Conservation (phyloP, 2,888 invertebrate genomes). For the Agonopterix subpropinquella region DNA sequence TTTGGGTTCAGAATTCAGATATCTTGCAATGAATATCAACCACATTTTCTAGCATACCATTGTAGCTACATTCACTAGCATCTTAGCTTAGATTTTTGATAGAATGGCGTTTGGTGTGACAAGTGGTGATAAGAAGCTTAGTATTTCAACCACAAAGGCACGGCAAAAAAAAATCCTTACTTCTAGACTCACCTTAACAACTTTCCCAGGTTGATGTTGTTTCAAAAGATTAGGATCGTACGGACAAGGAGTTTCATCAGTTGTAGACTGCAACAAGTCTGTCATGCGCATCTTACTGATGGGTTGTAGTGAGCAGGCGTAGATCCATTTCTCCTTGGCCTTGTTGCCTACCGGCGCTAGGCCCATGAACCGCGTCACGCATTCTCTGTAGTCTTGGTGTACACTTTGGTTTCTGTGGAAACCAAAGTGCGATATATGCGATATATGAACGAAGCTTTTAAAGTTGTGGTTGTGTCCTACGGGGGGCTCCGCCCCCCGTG, state of each 20-base stretch:
- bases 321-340: constrained; percentile 92
- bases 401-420: constrained; percentile 85
- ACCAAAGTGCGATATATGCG: too few species aligned
- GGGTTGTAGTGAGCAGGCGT: constrained; percentile 92
- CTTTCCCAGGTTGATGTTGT: constrained; percentile 68
- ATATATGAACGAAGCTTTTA: too few species aligned
- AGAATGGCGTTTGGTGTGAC: too few species aligned
- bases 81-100: too few species aligned
- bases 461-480: too few species aligned
- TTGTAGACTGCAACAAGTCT: constrained; percentile 88
- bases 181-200: constrained; percentile 46
- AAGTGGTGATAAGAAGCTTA: too few species aligned
- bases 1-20: too few species aligned
- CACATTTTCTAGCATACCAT: too few species aligned
- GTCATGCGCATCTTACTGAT: constrained; percentile 84
- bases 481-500: too few species aligned
- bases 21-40: too few species aligned
- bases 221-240: constrained; percentile 74
- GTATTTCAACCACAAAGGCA: too few species aligned
- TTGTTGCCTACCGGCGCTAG: constrained; percentile 89
- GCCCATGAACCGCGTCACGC: constrained; percentile 92
- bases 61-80: too few species aligned
- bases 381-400: constrained; percentile 83
- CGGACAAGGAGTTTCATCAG: constrained; percentile 91
- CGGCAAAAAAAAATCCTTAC: not conserved